phyloP scores from a whole-genome alignment of 2,797 vertebrate species.

The Semotilus atromaculatus region DNA sequence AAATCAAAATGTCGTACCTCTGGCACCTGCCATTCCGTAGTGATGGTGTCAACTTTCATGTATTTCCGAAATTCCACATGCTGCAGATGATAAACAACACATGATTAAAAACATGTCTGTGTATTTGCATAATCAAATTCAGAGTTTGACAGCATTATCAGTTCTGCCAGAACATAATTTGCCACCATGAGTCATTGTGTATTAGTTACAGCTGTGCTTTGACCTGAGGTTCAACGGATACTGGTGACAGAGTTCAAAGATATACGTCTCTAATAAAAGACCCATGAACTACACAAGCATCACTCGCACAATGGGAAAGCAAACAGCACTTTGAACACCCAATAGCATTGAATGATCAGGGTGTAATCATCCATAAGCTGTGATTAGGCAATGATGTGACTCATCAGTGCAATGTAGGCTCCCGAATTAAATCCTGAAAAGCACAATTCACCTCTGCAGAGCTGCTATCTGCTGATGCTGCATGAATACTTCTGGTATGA shows the following conservation, averaged over 20 bases:
- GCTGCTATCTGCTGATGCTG: neutral
- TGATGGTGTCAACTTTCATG: conserved; percentile 84
- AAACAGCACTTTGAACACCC: conserved; percentile 21
- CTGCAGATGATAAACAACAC: conserved; percentile 66
- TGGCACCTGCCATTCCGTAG: conserved; percentile 84
- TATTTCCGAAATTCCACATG: conserved; percentile 90
- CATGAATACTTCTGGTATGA: neutral
- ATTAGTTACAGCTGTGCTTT: conserved; percentile 15
- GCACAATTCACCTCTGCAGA: neutral
- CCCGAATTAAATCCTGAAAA: neutral
- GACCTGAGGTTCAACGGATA: neutral
- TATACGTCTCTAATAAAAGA: neutral
- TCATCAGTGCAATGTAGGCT: neutral
- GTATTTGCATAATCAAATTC: neutral
- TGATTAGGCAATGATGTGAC: conserved; percentile 8
- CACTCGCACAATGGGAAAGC: neutral
- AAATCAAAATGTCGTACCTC: conserved; percentile 78
- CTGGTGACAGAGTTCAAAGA: conserved; percentile 18
- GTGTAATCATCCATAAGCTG: neutral
- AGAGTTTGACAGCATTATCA: neutral
- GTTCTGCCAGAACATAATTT: neutral
- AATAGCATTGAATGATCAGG: neutral
- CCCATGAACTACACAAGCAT: neutral
- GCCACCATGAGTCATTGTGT: neutral
- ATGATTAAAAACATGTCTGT: neutral